Base-by-base conservation (phyloP, 2,113 vertebrate genomes). In the Cynocephalus volans region DNA sequence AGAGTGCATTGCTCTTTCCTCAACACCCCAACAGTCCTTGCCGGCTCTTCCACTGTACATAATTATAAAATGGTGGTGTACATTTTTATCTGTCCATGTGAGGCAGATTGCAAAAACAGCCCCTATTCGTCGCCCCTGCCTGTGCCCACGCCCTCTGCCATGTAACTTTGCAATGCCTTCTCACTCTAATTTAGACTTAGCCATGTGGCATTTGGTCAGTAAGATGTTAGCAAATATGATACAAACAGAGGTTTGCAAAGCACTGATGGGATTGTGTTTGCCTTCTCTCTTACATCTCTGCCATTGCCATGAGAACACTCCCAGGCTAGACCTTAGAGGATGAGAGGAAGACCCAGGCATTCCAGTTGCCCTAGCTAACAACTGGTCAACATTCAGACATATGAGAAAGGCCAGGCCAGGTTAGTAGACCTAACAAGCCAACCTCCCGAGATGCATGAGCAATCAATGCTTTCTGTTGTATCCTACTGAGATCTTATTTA, bases 211-310 rank as follows among this genome's bases (percentile, higher is more conserved):
- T 41, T 33, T 48, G 80, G 50, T 52, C 73, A 54, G 14, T 3
- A 65, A 24, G 33, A 83, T 28, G 26, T 58, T 12, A 36, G 8
- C 3, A 41, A 56, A 26, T 0, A 1, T 21, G 26, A 28, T 1
- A 1, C 10, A 26, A 56, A 11, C 5, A 0, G 56, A 64, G 45
- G 31, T 15, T 54, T 79, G 17, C 24, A 9, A 36, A 87, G 52
- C 1, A 1, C 64, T 7, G 10, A 4, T 9, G 13, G 0, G 1
- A 14, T 0, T 13, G 23, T 28, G 1, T 33, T 65, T 24, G 6
- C 45, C 23, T 18, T 58, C 48, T 33, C 18, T 13, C 5, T 3
- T 52, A 1, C 1, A 1, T 45, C 19, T 70, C 58, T 2, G 5
- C 11, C 33, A 2, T 10, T 12, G 33, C 36, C n/a, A 2, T 8